phyloP scores from a whole-genome alignment of 1,140 invertebrate genomes.

The Elysia chlorotica region DNA sequence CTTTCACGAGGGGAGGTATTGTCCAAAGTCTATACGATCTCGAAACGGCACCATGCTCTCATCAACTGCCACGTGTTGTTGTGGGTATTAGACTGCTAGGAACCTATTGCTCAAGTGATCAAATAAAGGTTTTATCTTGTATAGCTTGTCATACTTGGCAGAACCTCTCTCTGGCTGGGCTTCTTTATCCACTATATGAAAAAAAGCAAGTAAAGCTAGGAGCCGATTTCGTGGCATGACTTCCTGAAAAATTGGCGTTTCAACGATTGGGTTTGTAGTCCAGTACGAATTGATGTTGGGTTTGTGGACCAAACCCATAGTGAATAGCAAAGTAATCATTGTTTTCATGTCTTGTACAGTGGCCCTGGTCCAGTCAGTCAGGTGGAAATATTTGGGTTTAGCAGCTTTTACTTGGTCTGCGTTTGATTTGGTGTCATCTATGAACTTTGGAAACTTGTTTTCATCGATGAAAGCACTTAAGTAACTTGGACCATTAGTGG shows the following conservation, averaged over 20 bases:
- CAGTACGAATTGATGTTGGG: background rate
- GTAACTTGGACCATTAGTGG: no score
- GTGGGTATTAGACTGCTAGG: background rate
- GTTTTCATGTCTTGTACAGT: background rate
- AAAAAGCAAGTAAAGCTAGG: background rate
- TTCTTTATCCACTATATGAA: background rate
- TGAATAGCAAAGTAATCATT: background rate
- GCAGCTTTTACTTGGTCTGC: background rate
- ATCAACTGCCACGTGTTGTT: background rate
- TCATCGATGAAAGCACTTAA: background rate
- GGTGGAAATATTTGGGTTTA: background rate
- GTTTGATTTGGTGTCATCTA: background rate
- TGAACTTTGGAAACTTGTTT: background rate
- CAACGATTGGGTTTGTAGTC: background rate
- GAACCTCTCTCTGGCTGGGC: background rate
- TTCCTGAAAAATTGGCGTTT: background rate
- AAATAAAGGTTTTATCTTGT: background rate
- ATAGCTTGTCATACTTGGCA: conserved; percentile 5
- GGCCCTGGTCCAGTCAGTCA: background rate
- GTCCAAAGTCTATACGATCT: background rate
- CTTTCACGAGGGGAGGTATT: conserved; percentile 1
- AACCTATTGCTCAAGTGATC: background rate
- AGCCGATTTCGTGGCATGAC: background rate
- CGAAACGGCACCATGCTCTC: background rate
- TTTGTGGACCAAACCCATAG: background rate